phyloP scores from a whole-genome alignment of 1,140 invertebrate genomes.

The Geopemphigus sp. region DNA sequence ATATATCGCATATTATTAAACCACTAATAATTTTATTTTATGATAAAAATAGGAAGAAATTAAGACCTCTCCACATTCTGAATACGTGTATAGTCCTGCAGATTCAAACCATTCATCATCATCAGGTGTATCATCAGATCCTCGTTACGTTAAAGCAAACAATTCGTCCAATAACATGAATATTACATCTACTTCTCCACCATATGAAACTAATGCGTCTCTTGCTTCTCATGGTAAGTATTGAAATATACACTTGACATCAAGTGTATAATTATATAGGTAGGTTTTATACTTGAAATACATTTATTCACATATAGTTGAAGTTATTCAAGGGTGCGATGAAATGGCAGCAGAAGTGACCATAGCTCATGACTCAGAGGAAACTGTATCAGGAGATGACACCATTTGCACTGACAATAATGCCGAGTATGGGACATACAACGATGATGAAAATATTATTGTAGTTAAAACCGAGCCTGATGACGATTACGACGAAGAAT shows the following conservation, averaged over 20 bases:
- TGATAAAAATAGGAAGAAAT: conserved; percentile 18
- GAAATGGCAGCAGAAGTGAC: conserved; percentile 45
- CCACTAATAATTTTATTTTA: background rate
- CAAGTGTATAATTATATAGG: background rate
- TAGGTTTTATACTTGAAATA: too few relatives aligned
- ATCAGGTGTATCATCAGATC: conserved; percentile 28
- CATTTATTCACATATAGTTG: conserved; percentile 29
- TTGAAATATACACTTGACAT: conserved; percentile 13
- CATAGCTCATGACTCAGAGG: conserved; percentile 42
- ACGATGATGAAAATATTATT: conserved; percentile 45
- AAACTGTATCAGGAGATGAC: conserved; percentile 38
- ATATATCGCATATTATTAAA: too few relatives aligned
- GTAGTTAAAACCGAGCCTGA: conserved; percentile 42
- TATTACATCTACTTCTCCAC: conserved; percentile 20
- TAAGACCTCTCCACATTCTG: conserved; percentile 31
- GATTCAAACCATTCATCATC: conserved; percentile 49
- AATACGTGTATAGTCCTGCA: conserved; percentile 36
- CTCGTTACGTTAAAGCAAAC: conserved; percentile 20
- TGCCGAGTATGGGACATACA: conserved; percentile 43
- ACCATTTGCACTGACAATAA: conserved; percentile 44
- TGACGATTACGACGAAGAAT: conserved; percentile 34
- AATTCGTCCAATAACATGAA: conserved; percentile 24
- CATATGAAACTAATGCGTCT: conserved; percentile 40
- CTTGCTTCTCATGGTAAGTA: conserved; percentile 43
- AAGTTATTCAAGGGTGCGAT: conserved; percentile 48